A percentile compares a stretch with the other conserved stretches of the same genome.
Conservation (phyloP, 2,797 vertebrate species). For the Thamnophis elegans region DNA sequence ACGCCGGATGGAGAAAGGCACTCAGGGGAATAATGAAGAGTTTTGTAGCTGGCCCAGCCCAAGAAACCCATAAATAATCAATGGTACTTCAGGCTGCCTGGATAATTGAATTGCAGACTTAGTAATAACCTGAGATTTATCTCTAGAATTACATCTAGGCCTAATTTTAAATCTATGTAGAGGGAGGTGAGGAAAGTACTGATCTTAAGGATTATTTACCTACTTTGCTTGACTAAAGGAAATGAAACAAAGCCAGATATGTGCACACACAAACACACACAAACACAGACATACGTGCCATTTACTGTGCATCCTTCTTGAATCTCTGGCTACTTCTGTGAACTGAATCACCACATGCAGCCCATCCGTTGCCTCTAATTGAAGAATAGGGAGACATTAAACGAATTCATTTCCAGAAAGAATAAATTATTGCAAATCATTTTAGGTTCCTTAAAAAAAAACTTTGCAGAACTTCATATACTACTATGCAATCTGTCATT, state of each 20-base stretch:
- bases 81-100: conserved; percentile 59
- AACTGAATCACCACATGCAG: neutral
- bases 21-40: conserved; percentile 66
- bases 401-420: neutral
- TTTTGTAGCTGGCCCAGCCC: conserved; percentile 53
- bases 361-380: neutral
- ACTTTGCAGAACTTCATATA: neutral
- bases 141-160: conserved; percentile 51
- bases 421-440: neutral
- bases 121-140: conserved; percentile 62
- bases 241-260: neutral
- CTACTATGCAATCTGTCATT: neutral
- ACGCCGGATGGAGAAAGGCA: conserved; percentile 48
- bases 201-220: conserved; percentile 57
- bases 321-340: conserved; percentile 12
- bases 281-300: conserved; percentile 30
- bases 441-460: neutral
- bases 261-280: neutral
- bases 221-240: conserved; percentile 37
- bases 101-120: conserved; percentile 69
- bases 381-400: neutral
- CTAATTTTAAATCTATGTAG: conserved; percentile 54
- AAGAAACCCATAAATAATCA: conserved; percentile 70
- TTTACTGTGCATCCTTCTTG: conserved; percentile 33
- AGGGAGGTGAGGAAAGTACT: conserved; percentile 41